These are phyloP conservation scores for Tyrannus savana DNA, from an alignment of 2,113 vertebrate genomes.

Conservation along the genomic window DNA sequence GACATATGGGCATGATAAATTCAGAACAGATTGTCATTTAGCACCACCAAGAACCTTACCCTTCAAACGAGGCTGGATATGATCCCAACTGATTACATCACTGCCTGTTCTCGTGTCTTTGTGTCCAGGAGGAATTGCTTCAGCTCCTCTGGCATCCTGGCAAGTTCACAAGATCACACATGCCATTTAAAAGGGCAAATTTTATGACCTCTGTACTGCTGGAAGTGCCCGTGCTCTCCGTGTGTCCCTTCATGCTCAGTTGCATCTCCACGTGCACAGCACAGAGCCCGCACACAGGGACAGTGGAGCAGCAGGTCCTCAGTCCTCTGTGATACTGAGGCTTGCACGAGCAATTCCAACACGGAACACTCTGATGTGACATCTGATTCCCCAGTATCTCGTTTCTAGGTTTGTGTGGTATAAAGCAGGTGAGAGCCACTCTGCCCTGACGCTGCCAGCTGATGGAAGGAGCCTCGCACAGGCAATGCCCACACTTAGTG, in stretches of 20 bases:
- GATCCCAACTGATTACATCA: background rate
- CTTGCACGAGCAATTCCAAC: background rate
- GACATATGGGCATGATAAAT: constrained; percentile 60
- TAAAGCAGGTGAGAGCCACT: background rate
- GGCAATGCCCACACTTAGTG: background rate
- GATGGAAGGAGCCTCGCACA: background rate
- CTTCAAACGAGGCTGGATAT: constrained; percentile 2
- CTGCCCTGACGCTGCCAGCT: background rate
- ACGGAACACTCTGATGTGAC: background rate
- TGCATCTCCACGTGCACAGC: background rate
- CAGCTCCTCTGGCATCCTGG: background rate
- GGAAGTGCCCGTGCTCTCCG: background rate
- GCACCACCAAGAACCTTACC: constrained; percentile 13
- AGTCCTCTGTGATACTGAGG: background rate
- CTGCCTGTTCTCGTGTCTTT: background rate
- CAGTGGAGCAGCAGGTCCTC: background rate
- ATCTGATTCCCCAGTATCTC: background rate
- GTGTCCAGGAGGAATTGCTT: background rate
- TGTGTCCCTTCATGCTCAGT: background rate
- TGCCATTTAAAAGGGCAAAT: background rate
- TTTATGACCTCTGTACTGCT: background rate
- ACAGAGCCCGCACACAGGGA: background rate
- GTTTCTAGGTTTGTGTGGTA: background rate
- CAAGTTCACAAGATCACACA: background rate
- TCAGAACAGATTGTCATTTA: constrained; percentile 57